Conservation (phyloP, 2,888 invertebrate species). For the Drosophila maculinotata region DNA sequence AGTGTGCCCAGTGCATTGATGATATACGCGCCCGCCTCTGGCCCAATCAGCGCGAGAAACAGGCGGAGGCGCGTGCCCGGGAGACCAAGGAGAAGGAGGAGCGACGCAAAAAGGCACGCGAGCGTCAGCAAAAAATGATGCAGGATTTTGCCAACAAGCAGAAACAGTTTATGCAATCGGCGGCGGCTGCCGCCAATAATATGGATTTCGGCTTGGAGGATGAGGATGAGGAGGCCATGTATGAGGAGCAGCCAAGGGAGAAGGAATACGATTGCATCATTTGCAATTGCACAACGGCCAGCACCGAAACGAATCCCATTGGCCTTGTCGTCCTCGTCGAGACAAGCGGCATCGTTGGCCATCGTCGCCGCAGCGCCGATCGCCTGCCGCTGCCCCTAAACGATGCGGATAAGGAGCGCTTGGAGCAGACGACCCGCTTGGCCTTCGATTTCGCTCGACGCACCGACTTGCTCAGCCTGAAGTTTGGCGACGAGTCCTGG, state of each 20-base stretch:
- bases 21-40: slow-evolving; percentile 91
- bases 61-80: slow-evolving; percentile 90
- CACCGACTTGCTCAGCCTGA: slow-evolving; percentile 90
- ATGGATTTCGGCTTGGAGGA: slow-evolving; percentile 84
- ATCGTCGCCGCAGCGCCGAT: slow-evolving; percentile 86
- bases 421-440: slow-evolving; percentile 88
- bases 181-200: slow-evolving; percentile 86
- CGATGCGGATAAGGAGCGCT: slow-evolving; percentile 87
- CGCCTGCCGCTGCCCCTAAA: slow-evolving; percentile 87
- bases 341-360: slow-evolving; percentile 95
- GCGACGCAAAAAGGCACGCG: slow-evolving; percentile 92
- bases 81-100: slow-evolving; percentile 91
- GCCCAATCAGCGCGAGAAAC: slow-evolving; percentile 92
- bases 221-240: slow-evolving; percentile 87
- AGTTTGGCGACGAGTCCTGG: slow-evolving; percentile 93
- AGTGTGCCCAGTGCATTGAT: slow-evolving; percentile 89
- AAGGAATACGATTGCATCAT: slow-evolving; percentile 97
- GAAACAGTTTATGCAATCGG: slow-evolving; percentile 94
- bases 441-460: slow-evolving; percentile 91
- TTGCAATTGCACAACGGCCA: slow-evolving; percentile 95
- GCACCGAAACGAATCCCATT: slow-evolving; percentile 93
- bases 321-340: slow-evolving; percentile 94
- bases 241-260: slow-evolving; percentile 87
- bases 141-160: slow-evolving; percentile 96
- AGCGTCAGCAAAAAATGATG: slow-evolving; percentile 96